phyloP scores from a whole-genome alignment of 2,113 vertebrate species.

The Paracanthobrama guichenoti region DNA sequence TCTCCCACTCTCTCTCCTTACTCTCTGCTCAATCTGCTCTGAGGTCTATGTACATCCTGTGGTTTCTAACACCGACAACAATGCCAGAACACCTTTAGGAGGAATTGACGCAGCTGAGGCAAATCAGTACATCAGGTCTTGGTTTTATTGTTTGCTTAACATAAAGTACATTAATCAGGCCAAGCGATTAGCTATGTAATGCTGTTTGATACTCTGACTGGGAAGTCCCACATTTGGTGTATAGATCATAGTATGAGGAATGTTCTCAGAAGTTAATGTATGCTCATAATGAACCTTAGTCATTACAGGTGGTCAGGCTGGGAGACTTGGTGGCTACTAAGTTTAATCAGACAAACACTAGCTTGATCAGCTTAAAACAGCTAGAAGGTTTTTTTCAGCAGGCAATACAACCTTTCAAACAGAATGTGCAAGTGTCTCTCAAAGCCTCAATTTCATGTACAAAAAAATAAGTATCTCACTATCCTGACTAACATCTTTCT shows the following conservation, averaged over 20 bases:
- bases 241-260: neutral
- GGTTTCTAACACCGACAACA: conserved; percentile 22
- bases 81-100: conserved; percentile 12
- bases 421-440: neutral
- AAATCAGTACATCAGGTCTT: conserved; percentile 5
- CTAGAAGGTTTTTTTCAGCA: neutral
- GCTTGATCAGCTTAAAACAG: neutral
- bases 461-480: neutral
- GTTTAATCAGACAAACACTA: neutral
- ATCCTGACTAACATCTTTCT: neutral
- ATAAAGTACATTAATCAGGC: neutral
- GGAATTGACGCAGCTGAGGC: neutral
- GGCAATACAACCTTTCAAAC: neutral
- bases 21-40: conserved; percentile 28
- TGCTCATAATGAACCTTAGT: neutral
- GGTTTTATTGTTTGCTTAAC: conserved; percentile 10
- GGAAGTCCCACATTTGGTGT: neutral
- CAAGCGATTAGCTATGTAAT: neutral
- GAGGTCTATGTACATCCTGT: conserved; percentile 4
- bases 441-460: neutral
- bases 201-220: neutral
- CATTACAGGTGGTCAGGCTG: neutral
- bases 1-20: neutral
- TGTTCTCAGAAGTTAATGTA: neutral
- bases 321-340: neutral